A percentile compares a stretch with the other conserved stretches of the same genome.
These are phyloP conservation scores for Archilochus colubris DNA, from an alignment of 2,113 vertebrate genomes.

Conservation along the genomic window DNA sequence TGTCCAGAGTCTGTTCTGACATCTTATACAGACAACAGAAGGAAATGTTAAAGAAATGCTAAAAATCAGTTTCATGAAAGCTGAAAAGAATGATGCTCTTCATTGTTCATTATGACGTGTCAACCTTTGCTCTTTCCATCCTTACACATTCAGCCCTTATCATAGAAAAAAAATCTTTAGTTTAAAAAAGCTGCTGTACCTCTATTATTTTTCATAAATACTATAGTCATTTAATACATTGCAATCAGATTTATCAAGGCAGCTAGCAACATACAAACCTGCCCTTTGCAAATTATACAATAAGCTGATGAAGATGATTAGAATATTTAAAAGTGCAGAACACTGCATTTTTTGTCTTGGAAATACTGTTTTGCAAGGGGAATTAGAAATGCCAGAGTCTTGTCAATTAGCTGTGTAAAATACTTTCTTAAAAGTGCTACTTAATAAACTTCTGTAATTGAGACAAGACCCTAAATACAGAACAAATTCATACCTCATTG, in stretches of 20 bases:
- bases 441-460: background rate
- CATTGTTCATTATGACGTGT: background rate
- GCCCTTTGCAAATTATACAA: background rate
- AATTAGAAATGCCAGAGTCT: background rate
- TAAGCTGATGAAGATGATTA: background rate
- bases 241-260: background rate
- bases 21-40: background rate
- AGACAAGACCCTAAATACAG: slow-evolving; percentile 5
- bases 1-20: background rate
- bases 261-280: background rate
- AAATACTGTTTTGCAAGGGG: background rate
- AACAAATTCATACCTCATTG: background rate
- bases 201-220: background rate
- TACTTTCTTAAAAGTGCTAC: background rate
- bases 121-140: background rate
- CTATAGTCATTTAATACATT: background rate
- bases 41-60: background rate
- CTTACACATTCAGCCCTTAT: background rate
- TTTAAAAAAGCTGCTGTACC: background rate
- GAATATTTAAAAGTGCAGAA: background rate
- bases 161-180: background rate
- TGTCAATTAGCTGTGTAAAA: background rate
- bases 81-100: background rate
- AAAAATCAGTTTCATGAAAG: background rate
- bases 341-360: background rate